Evolutionary conservation across 2,113 vertebrate genomes (phyloP), one percentile per base, ranked within the genome.

Genomic region (Pica pica): DNA sequence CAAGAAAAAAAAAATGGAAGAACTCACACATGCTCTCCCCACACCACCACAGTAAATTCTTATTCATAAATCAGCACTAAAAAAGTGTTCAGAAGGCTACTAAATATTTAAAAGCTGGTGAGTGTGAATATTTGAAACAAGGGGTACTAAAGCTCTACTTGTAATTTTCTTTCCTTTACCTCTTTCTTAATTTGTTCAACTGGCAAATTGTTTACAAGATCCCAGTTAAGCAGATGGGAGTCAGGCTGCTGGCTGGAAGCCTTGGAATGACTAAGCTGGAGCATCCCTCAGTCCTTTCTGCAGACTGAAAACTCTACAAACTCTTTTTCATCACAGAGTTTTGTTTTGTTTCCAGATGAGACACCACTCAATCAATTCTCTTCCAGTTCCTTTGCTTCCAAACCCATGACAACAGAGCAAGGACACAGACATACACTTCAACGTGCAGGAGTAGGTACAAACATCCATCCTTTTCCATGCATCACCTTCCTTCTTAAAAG

Each of bases 41-140:
- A 55, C 31, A 37, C 37, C 87, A 88, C 20, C 76, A 84, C 49
- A 73, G 82, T 71, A 92, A 93, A 96, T 91, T 91, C 89, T 94
- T 80, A 85, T 59, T 87, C 90, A 94, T 90, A 93, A 93, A 94
- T 95, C 93, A 95, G 59, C 42, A 84, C 93, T 96, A 80, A 87
- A 95, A 96, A 88, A 80, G 56, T 64, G 78, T 83, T 88, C 90
- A 93, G 90, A 82, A 91, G 75, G 41, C 88, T 95, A 95, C 81
- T 95, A 94, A 97, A 96, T 94, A 94, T 97, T 97, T 95, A 95
- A 97, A 97, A 93, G 68, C 67, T 80, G 78, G 55, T 44, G 37
- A 92, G 64, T 81, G 52, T 63, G 71, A 83, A 96, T 94, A 94
- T 93, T 90, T 95, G 91, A 97, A 97, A 89, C 95, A 94, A 90